These are phyloP conservation scores for Cossypha heuglini DNA, from an alignment of 2,797 vertebrate genomes.

Conservation along the genomic window DNA sequence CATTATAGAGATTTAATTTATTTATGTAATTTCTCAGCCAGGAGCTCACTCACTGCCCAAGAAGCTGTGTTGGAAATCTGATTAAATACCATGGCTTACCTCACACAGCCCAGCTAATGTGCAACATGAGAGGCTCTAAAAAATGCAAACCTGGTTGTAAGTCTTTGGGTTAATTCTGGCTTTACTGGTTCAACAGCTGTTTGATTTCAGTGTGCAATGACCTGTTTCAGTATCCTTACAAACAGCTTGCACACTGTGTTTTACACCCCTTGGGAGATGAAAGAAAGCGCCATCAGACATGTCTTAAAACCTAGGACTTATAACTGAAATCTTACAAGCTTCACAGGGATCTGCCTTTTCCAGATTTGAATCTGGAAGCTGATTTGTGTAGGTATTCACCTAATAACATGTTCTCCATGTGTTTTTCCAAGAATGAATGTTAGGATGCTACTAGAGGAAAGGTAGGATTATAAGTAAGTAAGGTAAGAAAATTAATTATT, in stretches of 20 bases:
- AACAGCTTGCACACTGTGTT: background rate
- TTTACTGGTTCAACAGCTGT: background rate
- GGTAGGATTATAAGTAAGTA: background rate
- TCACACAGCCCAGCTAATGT: background rate
- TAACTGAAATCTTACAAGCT: background rate
- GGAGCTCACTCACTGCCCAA: background rate
- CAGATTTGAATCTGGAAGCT: background rate
- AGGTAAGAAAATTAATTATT: background rate
- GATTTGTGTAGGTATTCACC: background rate
- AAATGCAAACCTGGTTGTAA: background rate
- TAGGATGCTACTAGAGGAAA: background rate
- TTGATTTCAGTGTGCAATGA: background rate
- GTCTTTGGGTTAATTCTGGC: background rate
- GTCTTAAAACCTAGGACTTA: background rate
- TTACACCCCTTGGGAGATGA: background rate
- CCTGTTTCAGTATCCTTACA: background rate
- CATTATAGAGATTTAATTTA: background rate
- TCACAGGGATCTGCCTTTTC: background rate
- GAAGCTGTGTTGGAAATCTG: background rate
- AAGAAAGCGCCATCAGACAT: background rate
- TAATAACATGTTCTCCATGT: background rate
- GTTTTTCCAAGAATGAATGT: background rate
- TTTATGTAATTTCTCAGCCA: background rate
- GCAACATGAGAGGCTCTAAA: background rate
- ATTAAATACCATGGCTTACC: background rate